Evolutionary conservation across 2,113 vertebrate genomes (phyloP).

Genomic region (Lipophrys pholis): DNA sequence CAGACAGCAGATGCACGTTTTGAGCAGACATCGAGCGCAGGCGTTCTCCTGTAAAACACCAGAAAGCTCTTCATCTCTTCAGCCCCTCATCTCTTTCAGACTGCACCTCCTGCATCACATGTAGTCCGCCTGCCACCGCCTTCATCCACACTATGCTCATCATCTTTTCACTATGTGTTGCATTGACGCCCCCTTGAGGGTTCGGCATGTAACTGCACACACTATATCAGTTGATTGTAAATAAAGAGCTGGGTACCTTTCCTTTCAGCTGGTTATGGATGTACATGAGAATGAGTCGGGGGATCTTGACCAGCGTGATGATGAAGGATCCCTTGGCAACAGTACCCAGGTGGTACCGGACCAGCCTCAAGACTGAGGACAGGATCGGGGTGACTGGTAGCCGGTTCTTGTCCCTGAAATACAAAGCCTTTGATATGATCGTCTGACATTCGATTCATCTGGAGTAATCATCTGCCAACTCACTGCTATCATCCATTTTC

Average conservation of each 20-base stretch:
- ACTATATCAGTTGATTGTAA: background rate
- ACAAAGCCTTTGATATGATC: background rate
- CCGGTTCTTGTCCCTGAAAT: slow-evolving; percentile 91
- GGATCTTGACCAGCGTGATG: slow-evolving; percentile 97
- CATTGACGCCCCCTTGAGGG: too few relatives aligned
- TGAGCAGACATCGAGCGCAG: slow-evolving; percentile 94
- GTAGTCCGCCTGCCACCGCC: too few relatives aligned
- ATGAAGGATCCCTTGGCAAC: slow-evolving; percentile 98
- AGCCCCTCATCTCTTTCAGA: too few relatives aligned
- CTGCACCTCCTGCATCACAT: too few relatives aligned
- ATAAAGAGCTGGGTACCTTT: slow-evolving; percentile 83
- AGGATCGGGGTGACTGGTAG: slow-evolving; percentile 94
- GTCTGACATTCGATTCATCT: too few relatives aligned
- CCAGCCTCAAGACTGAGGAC: slow-evolving; percentile 92
- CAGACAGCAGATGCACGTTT: slow-evolving; percentile 97
- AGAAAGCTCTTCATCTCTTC: too few relatives aligned
- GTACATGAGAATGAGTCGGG: slow-evolving; percentile 96
- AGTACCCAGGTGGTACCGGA: slow-evolving; percentile 95
- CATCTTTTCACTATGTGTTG: too few relatives aligned
- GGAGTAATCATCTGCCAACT: too few relatives aligned
- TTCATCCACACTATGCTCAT: too few relatives aligned
- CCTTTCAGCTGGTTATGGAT: slow-evolving; percentile 97
- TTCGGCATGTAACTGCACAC: too few relatives aligned
- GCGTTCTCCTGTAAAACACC: slow-evolving; percentile 89
- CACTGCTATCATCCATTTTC: too few relatives aligned